These are phyloP conservation scores for Himalopsyche tibetana DNA, from an alignment of 2,888 invertebrate species.

Conservation along the genomic window DNA sequence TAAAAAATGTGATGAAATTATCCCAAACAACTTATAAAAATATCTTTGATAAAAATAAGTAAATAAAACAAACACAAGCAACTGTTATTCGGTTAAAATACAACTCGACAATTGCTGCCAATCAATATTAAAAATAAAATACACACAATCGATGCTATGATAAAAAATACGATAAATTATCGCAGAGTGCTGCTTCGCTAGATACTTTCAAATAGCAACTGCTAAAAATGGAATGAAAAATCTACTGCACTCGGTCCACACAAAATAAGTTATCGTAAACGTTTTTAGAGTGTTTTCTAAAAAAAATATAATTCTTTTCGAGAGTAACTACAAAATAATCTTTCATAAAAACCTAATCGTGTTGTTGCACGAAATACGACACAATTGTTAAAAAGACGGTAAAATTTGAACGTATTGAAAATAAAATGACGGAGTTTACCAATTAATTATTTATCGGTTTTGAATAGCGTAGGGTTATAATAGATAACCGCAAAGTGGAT, in stretches of 20 bases:
- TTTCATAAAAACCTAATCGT: neutral
- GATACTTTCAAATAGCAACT: slow-evolving; percentile 21
- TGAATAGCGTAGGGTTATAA: too few species aligned
- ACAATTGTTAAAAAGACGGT: neutral
- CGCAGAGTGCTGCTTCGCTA: slow-evolving; percentile 1
- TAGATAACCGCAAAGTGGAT: too few species aligned
- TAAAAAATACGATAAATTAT: slow-evolving; percentile 33
- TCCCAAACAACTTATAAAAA: neutral
- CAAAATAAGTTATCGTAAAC: slow-evolving; percentile 29
- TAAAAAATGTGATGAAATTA: neutral
- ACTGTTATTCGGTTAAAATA: neutral
- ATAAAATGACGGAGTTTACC: neutral
- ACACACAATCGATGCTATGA: neutral
- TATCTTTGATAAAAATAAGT: neutral
- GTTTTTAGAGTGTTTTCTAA: slow-evolving; percentile 34
- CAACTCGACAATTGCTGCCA: neutral
- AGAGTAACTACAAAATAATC: slow-evolving; percentile 13
- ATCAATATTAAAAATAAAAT: slow-evolving; percentile 27
- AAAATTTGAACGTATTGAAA: neutral
- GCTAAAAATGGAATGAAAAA: slow-evolving; percentile 35
- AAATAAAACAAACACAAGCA: neutral
- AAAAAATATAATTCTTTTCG: neutral
- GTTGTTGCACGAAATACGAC: slow-evolving; percentile 13
- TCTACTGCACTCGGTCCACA: neutral
- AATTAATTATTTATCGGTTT: neutral